Base-by-base conservation (phyloP, 2,797 vertebrate genomes). In the Pogonophryne albipinna region DNA sequence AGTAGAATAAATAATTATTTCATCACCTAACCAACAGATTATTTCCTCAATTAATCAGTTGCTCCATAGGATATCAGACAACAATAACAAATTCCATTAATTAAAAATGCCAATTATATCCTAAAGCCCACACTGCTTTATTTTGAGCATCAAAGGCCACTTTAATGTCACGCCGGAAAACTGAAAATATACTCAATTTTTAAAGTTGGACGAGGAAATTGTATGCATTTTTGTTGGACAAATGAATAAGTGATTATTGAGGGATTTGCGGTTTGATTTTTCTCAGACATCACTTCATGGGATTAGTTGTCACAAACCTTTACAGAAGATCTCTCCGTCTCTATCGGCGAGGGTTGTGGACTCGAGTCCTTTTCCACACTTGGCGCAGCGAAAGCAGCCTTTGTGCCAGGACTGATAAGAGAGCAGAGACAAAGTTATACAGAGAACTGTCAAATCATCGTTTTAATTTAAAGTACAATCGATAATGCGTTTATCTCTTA, bases 291-390 rank as follows among this genome's bases (percentile, higher is more conserved):
- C 5, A 9, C 34, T 19, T 19, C 34, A 41, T 27, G 0, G 1
- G 19, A 5, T 34, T 1, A 13, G 11, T 4, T 41, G 4, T 34
- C 52, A 20, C 3, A 38, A 5, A 95, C 95, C 94, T 95, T 95
- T 96, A 73, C 95, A 99, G 91, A 96, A 99, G 89, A 99, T 97
- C 85, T 99, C 98, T 15, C 98, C 98, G 0, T 99, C 98, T 91
- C 97, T 97, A 86, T 99, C 98, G 0, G 98, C 97, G 73, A 99
- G 79, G 17, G 98, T 99, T 56, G 98, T 99, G 42, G 98, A 99
- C 94, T 99, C 98, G 71, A 99, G 94, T 68, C 98, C 96, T 92
- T 99, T 99, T 52, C 98, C 98, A 65, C 98, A 99, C 77, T 98
- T 99, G 71, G 97, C 97, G 63, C 98, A 99, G 52, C 98, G 97